phyloP scores from a whole-genome alignment of 2,113 vertebrate species.

The Scytalopus superciliaris region DNA sequence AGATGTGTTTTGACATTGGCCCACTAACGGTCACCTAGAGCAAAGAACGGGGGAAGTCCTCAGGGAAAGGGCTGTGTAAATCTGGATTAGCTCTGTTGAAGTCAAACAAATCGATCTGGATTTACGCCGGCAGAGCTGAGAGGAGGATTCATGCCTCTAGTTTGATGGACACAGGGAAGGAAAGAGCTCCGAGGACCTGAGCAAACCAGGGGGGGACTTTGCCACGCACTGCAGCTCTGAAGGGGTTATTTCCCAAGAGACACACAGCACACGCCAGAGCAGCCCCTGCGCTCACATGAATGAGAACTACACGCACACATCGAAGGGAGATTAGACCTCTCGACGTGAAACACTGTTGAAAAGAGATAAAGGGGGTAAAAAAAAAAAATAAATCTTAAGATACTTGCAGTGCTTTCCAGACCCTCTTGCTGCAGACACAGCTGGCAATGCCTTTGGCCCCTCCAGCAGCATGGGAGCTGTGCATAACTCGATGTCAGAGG shows the following conservation, averaged over 20 bases:
- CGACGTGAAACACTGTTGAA: not conserved
- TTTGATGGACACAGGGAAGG: not conserved
- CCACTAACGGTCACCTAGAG: conserved; percentile 7
- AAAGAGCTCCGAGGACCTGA: not conserved
- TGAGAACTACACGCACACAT: not conserved
- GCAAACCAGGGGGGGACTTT: not conserved
- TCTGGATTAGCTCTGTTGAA: conserved; percentile 12
- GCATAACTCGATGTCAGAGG: not conserved
- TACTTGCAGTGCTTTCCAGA: conserved; percentile 52
- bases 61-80: conserved; percentile 16
- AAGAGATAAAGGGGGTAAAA: not conserved
- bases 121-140: not conserved
- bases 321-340: not conserved
- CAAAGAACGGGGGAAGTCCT: not conserved
- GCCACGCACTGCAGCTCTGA: not conserved
- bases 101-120: conserved; percentile 6
- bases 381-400: not conserved
- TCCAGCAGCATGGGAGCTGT: not conserved
- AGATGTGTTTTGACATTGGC: conserved; percentile 35
- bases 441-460: not conserved
- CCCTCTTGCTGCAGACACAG: not conserved
- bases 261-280: not conserved
- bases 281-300: not conserved
- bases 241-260: not conserved
- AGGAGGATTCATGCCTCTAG: not conserved